Evolutionary conservation across 2,888 invertebrate species (phyloP).

Genomic region (Proisotoma minuta): DNA sequence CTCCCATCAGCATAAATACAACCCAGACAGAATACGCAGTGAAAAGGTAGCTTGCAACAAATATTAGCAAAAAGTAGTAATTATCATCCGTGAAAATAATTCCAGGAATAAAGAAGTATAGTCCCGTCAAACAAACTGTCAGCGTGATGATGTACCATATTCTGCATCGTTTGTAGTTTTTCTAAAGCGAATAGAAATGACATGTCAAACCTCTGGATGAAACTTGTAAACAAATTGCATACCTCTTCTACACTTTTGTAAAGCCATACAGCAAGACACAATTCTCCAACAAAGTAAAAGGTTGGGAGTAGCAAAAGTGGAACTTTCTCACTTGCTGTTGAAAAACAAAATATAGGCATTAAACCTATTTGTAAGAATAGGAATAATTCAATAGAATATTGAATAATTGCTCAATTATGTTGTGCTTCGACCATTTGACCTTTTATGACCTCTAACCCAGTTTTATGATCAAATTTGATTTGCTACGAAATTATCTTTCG

Average conservation of each 20-base stretch:
- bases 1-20: slow-evolving; percentile 28
- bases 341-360: slow-evolving; percentile 6
- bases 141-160: slow-evolving; percentile 36
- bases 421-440: too few relatives aligned
- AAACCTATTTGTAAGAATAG: too few relatives aligned
- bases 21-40: slow-evolving; percentile 35
- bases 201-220: not conserved
- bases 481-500: too few relatives aligned
- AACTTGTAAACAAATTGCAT: slow-evolving; percentile 10
- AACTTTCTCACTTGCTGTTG: slow-evolving; percentile 34
- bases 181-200: slow-evolving; percentile 21
- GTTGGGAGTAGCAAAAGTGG: slow-evolving; percentile 29
- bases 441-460: too few relatives aligned
- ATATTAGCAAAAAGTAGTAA: slow-evolving; percentile 25
- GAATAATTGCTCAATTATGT: too few relatives aligned
- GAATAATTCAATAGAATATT: too few relatives aligned
- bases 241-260: slow-evolving; percentile 26
- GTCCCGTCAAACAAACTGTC: slow-evolving; percentile 33
- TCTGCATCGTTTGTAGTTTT: slow-evolving; percentile 30
- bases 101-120: slow-evolving; percentile 39
- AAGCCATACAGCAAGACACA: slow-evolving; percentile 25
- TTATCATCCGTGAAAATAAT: slow-evolving; percentile 38
- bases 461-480: too few relatives aligned
- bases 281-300: slow-evolving; percentile 34
- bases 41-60: slow-evolving; percentile 31